phyloP scores from a whole-genome alignment of 2,888 invertebrate genomes.

The Lottia gigantea region DNA sequence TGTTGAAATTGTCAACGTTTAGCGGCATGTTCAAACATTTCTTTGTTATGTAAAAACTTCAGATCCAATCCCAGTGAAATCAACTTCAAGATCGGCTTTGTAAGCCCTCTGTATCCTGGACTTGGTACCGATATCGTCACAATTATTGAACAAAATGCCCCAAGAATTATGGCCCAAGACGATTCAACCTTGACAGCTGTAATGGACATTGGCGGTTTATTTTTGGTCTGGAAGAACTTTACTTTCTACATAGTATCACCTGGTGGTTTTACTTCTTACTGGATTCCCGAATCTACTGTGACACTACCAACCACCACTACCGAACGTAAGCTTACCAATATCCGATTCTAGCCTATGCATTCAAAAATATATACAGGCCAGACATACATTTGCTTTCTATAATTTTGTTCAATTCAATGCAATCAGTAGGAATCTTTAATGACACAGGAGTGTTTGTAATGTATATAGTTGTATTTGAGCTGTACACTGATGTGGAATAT shows the following conservation, averaged over 20 bases:
- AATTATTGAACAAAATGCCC: constrained; percentile 11
- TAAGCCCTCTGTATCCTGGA: constrained; percentile 15
- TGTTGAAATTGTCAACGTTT: too few species aligned
- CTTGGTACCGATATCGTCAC: constrained; percentile 15
- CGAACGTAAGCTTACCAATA: background rate
- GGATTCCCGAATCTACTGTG: background rate
- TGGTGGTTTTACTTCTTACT: constrained; percentile 7
- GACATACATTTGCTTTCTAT: too few species aligned
- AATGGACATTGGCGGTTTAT: constrained; percentile 13
- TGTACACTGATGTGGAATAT: too few species aligned
- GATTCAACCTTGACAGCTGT: constrained; percentile 8
- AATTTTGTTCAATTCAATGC: too few species aligned
- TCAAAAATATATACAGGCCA: too few species aligned
- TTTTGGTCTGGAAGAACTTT: constrained; percentile 20
- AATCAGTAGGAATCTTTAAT: too few species aligned
- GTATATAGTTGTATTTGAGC: too few species aligned
- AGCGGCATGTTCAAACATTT: too few species aligned
- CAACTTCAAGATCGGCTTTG: constrained; percentile 16
- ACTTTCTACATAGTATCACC: constrained; percentile 15
- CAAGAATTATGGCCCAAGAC: background rate
- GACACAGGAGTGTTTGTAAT: too few species aligned
- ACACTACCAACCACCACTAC: background rate
- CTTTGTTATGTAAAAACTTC: background rate
- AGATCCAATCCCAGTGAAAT: background rate
- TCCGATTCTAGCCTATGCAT: too few species aligned